Conservation (phyloP, 2,888 invertebrate species). For the Harpalus rufipes region DNA sequence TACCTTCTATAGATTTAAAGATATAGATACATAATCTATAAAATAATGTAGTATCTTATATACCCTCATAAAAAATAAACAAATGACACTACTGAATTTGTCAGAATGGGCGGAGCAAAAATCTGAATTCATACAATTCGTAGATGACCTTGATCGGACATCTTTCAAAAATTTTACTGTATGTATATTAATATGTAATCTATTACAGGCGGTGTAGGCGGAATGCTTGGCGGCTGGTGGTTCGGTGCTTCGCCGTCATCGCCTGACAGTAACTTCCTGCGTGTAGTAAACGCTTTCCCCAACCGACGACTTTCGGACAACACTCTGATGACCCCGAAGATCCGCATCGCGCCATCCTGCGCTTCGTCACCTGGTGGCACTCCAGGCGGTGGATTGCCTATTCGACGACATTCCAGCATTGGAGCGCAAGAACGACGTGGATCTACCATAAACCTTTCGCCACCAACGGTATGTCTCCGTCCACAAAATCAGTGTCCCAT, state of each 20-base stretch:
- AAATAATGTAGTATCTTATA: too few relatives aligned
- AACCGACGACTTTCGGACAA: constrained; percentile 94
- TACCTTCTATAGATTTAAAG: too few relatives aligned
- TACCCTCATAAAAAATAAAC: too few relatives aligned
- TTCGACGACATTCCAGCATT: constrained; percentile 93
- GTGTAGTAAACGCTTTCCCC: constrained; percentile 89
- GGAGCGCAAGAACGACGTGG: constrained; percentile 93
- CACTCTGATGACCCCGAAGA: constrained; percentile 93
- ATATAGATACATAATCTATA: too few relatives aligned
- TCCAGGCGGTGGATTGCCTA: constrained; percentile 88
- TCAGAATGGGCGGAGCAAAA: too few relatives aligned
- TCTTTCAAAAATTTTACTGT: too few relatives aligned
- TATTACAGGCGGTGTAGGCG: constrained; percentile 73
- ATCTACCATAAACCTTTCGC: constrained; percentile 91
- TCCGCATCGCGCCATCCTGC: constrained; percentile 92
- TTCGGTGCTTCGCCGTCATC: constrained; percentile 90
- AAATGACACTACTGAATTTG: too few relatives aligned
- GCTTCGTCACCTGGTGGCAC: constrained; percentile 88
- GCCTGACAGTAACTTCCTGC: constrained; percentile 92
- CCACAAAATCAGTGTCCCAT: background rate
- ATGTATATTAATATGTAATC: background rate
- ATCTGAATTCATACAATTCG: too few relatives aligned
- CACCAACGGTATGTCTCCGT: constrained; percentile 88
- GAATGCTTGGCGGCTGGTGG: constrained; percentile 89
- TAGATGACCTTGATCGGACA: too few relatives aligned